These are phyloP conservation scores for Drosophila saltans DNA, from an alignment of 1,140 invertebrate genomes.

Conservation along the genomic window DNA sequence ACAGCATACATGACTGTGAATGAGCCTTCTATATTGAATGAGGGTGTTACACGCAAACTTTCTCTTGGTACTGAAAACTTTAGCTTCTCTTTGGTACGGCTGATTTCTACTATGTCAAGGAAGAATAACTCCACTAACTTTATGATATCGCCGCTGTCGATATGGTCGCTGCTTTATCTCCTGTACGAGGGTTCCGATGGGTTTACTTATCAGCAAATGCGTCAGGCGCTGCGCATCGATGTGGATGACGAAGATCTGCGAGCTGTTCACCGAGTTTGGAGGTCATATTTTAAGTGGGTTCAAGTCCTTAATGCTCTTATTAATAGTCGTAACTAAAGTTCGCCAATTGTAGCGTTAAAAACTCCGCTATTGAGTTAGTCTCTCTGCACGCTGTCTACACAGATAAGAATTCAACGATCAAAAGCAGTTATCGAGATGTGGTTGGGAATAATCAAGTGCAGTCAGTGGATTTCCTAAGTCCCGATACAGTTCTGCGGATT, in stretches of 20 bases:
- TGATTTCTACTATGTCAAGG: constrained; percentile 41
- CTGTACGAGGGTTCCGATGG: constrained; percentile 85
- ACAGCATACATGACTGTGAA: background rate
- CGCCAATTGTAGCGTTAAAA: constrained; percentile 57
- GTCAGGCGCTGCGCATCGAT: constrained; percentile 83
- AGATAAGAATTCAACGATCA: constrained; percentile 44
- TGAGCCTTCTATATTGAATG: constrained; percentile 24
- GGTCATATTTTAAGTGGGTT: constrained; percentile 83
- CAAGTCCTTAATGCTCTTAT: background rate
- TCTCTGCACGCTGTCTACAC: constrained; percentile 69
- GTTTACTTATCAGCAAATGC: constrained; percentile 84
- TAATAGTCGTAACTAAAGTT: constrained; percentile 4
- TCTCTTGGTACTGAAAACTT: constrained; percentile 63
- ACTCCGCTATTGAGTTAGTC: constrained; percentile 67
- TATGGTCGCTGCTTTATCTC: constrained; percentile 85
- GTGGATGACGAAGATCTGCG: constrained; percentile 71
- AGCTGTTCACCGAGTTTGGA: constrained; percentile 62
- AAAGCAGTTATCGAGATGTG: constrained; percentile 72
- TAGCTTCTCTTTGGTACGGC: constrained; percentile 54
- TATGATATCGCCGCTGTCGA: constrained; percentile 86
- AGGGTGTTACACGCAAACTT: no score
- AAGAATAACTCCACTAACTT: constrained; percentile 72
- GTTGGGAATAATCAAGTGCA: constrained; percentile 85
- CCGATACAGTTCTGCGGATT: constrained; percentile 84
- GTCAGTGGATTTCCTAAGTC: constrained; percentile 86